Conservation (phyloP, 2,888 invertebrate species). For the Mimumesa dahlbomi region DNA sequence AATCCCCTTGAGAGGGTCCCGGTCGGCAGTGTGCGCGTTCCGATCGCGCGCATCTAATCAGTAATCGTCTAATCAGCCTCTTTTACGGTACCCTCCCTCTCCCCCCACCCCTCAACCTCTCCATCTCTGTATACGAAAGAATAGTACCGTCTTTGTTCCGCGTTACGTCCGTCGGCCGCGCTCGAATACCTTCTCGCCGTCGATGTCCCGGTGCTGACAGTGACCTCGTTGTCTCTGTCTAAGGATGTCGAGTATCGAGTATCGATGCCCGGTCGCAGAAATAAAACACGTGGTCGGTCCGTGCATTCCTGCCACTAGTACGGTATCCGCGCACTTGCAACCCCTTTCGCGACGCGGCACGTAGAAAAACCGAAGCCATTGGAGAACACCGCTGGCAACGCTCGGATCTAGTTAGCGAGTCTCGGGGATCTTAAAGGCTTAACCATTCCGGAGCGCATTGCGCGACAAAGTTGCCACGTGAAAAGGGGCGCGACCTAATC, state of each 20-base stretch:
- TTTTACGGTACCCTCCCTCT: constrained; percentile 33
- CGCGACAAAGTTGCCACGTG: constrained; percentile 19
- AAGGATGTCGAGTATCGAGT: constrained; percentile 33
- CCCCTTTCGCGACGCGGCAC: constrained; percentile 36
- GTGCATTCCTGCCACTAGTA: constrained; percentile 57
- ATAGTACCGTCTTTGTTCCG: constrained; percentile 8
- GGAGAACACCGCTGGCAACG: constrained; percentile 21
- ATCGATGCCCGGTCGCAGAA: constrained; percentile 36
- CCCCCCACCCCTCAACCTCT: no score
- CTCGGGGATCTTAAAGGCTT: constrained; percentile 45
- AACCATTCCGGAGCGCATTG: constrained; percentile 47
- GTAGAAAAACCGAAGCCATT: constrained; percentile 54
- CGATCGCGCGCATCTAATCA: constrained; percentile 20
- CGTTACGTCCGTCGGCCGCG: neutral
- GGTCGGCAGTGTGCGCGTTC: neutral
- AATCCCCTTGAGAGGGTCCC: neutral
- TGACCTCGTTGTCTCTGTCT: constrained; percentile 61
- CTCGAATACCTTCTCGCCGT: no score
- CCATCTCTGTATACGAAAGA: constrained; percentile 14
- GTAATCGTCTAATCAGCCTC: constrained; percentile 27
- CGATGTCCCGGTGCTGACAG: constrained; percentile 53
- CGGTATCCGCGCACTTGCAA: constrained; percentile 57
- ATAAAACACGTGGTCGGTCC: constrained; percentile 37
- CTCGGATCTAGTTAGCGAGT: constrained; percentile 56
- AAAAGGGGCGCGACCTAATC: constrained; percentile 36